These are phyloP conservation scores for Nettapus auritus DNA, from an alignment of 2,113 vertebrate species.

Conservation along the genomic window DNA sequence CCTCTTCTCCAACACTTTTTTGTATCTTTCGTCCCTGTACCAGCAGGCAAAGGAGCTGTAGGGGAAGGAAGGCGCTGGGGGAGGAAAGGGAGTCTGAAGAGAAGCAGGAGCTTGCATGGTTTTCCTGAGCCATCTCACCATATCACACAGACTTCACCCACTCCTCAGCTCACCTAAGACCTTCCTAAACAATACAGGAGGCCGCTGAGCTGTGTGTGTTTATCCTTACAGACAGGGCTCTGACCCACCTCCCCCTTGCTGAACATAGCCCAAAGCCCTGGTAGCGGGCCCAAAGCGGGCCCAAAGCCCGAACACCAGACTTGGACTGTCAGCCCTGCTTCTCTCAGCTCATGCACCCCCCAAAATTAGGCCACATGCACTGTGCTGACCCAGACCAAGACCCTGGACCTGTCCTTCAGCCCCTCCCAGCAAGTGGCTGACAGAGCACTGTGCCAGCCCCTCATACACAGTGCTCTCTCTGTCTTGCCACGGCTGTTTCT, in stretches of 20 bases:
- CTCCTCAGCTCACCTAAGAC: neutral
- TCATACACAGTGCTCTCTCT: accelerated
- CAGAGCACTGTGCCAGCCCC: neutral
- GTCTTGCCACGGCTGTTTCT: neutral
- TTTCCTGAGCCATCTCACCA: neutral
- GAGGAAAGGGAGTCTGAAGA: neutral
- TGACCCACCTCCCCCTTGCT: neutral
- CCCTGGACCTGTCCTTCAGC: neutral
- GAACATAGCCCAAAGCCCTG: neutral
- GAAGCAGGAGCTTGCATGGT: neutral
- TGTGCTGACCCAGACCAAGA: neutral
- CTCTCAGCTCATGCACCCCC: neutral
- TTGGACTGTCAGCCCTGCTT: neutral
- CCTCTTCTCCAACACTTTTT: neutral
- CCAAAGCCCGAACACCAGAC: neutral
- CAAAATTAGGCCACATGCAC: neutral
- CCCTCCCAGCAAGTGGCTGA: accelerated
- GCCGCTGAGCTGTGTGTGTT: accelerated
- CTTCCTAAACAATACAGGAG: neutral
- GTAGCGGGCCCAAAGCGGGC: no score
- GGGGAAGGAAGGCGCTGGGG: accelerated
- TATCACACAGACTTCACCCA: neutral
- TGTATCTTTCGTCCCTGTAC: neutral
- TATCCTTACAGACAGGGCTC: neutral
- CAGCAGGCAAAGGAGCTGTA: neutral